Conservation (phyloP, 2,888 invertebrate genomes). For the Neoitamus cyanurus region DNA sequence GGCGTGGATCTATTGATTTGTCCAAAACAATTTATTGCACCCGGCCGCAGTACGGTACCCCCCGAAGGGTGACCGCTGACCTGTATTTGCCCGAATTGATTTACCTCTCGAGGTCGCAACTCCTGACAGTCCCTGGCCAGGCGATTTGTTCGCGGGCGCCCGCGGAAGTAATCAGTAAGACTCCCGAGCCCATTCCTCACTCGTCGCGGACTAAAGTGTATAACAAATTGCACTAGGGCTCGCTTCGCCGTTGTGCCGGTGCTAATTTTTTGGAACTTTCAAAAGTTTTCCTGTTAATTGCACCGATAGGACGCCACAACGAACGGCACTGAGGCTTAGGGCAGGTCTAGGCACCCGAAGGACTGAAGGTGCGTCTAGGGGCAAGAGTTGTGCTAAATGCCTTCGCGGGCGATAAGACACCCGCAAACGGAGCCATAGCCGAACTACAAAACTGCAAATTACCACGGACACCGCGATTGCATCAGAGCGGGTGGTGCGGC, state of each 20-base stretch:
- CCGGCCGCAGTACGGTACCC: not conserved
- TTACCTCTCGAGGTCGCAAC: slow-evolving; percentile 21
- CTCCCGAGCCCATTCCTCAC: not conserved
- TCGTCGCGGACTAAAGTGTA: not conserved
- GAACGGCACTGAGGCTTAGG: not conserved
- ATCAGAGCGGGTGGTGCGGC: not conserved
- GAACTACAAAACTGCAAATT: slow-evolving; percentile 22
- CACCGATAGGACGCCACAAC: slow-evolving; percentile 26
- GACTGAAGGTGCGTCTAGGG: slow-evolving; percentile 4
- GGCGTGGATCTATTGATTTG: not conserved
- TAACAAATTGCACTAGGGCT: not conserved
- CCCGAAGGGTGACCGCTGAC: not conserved
- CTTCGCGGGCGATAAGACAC: slow-evolving; percentile 31
- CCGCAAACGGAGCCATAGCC: not conserved
- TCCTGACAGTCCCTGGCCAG: not conserved
- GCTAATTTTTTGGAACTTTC: slow-evolving; percentile 30
- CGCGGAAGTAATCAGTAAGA: slow-evolving; percentile 33
- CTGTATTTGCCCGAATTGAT: slow-evolving; percentile 19
- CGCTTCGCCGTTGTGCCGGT: not conserved
- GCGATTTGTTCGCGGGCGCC: not conserved
- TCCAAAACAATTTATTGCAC: not conserved
- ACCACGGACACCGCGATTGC: slow-evolving; percentile 15
- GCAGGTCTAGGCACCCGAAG: slow-evolving; percentile 31
- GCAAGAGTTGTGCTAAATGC: not conserved
- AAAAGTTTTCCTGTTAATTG: slow-evolving; percentile 24